These are phyloP conservation scores for Malurus splendens DNA, from an alignment of 2,797 vertebrate species.

Conservation along the genomic window DNA sequence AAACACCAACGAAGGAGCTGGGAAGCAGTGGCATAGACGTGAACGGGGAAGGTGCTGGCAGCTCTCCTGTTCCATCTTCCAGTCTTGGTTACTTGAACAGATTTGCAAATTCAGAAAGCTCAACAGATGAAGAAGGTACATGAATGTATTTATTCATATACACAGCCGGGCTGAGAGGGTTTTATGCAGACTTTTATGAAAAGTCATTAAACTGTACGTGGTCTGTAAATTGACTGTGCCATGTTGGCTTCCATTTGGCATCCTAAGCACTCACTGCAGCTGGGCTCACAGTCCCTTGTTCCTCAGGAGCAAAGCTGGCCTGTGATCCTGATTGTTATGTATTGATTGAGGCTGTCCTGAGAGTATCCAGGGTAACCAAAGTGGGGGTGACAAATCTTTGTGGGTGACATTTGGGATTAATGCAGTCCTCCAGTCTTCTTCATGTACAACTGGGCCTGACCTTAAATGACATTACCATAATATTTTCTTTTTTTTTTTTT, in stretches of 20 bases:
- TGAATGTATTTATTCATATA: neutral
- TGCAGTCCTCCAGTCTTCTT: neutral
- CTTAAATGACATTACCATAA: neutral
- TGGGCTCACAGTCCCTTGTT: neutral
- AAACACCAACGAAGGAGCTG: conserved; percentile 96
- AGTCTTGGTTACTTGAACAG: conserved; percentile 79
- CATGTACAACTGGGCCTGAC: neutral
- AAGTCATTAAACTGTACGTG: neutral
- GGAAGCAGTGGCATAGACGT: conserved; percentile 77
- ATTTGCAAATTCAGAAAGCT: conserved; percentile 92
- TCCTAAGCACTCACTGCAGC: neutral
- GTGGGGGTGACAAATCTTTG: neutral
- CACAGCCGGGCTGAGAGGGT: neutral
- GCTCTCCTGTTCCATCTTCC: conserved; percentile 67
- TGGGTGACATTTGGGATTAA: neutral
- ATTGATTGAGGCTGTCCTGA: neutral
- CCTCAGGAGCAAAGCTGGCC: neutral
- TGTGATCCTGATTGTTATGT: neutral
- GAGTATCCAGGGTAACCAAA: neutral
- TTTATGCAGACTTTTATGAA: neutral
- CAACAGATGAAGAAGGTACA: conserved; percentile 97
- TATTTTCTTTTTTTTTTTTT: neutral
- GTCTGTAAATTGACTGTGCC: neutral
- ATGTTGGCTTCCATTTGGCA: neutral
- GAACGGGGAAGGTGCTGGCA: conserved; percentile 74